phyloP scores from a whole-genome alignment of 2,113 vertebrate genomes.

The Phasianus colchicus region DNA sequence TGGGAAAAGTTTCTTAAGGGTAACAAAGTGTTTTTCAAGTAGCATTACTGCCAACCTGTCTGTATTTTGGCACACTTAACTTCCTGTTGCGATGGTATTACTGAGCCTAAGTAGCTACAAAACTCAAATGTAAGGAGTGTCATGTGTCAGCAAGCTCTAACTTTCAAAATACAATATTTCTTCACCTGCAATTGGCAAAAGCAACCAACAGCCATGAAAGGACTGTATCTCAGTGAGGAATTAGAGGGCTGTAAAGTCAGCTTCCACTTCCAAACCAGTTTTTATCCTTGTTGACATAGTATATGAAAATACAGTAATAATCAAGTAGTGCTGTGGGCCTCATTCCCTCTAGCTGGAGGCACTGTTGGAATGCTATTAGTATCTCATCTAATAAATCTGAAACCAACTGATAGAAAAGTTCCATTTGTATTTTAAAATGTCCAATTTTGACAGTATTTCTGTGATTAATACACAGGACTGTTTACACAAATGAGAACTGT shows the following conservation, averaged over 20 bases:
- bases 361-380: background rate
- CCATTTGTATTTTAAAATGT: background rate
- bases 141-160: background rate
- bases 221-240: too few relatives aligned
- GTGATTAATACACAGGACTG: background rate
- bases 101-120: background rate
- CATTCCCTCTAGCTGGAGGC: background rate
- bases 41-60: background rate
- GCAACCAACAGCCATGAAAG: background rate
- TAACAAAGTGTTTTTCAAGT: background rate
- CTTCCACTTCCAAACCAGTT: background rate
- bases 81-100: background rate
- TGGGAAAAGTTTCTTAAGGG: background rate
- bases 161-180: background rate
- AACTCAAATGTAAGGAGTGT: background rate
- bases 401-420: background rate
- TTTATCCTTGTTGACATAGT: background rate
- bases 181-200: background rate
- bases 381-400: background rate
- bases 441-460: background rate
- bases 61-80: background rate
- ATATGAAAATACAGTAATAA: too few relatives aligned
- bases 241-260: background rate
- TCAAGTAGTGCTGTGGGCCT: background rate
- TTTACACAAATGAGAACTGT: background rate